Evolutionary conservation across 1,140 invertebrate species (phyloP), one percentile per base, ranked within the genome.

Genomic region (Oryzaephilus surinamensis): DNA sequence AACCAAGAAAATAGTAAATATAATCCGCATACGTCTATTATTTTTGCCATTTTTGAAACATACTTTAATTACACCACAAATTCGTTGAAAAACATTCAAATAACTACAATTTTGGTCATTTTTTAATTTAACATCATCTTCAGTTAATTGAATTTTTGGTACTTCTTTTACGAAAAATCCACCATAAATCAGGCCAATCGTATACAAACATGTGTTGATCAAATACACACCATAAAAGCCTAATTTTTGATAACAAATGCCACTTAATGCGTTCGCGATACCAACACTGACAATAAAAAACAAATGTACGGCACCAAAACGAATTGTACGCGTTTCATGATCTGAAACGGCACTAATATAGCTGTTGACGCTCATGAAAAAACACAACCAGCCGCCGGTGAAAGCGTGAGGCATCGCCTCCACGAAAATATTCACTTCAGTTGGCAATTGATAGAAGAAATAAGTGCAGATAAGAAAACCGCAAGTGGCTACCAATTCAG

Each of bases 291-390:
- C 56, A 32, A 57, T 68, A 4, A 63, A 55, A 49, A 66, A 63
- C 40, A 70, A 64, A 19, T 66, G 64, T 1, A 66, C 67, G 6
- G 70, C 56, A 6, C 70, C 70, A 29, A 73, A 58, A 18, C 74
- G 62, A 43, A 75, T 67, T 2, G 74, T 71, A 15, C 74, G 65
- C 47, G 70, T 71, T 46, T 74, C 66, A 21, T 72, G 63, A 13
- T 61, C 64, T n/a, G 71, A 75, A 14, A 72, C 62, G 26, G 69
- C 68, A 18, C 72, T 67, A 47, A 77, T 72, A 45, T 75, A 76
- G 59, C 72, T 75, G 40, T 68, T 76, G 52, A 76, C 66, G 14
- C 70, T 73, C 69, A 75, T 74, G 44, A 74, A 65, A 56, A 75
- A 69, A 26, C 73, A 66, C 38, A 72, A 72, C 50, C 72, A 65